Base-by-base conservation (phyloP, 2,888 invertebrate genomes). In the Chamaedrilus cognettii region DNA sequence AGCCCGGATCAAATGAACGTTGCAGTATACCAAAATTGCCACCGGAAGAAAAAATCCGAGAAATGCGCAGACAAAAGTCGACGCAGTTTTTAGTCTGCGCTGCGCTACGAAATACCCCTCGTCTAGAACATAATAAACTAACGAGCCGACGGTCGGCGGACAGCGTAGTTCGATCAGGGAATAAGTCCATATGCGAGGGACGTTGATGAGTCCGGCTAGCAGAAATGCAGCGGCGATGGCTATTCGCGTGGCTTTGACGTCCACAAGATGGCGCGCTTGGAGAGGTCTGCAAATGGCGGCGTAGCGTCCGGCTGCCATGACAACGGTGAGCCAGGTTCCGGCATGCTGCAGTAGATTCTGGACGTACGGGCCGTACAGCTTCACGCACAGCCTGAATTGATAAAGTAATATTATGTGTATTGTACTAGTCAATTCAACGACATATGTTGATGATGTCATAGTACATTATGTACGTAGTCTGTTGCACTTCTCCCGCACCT, bases 231-330 rank as follows among this genome's bases (percentile, higher is more conserved):
- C 19, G 3, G 74, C 64, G 52, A 80, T 77, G 58, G 76, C 77
- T 11, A 77, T 72, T 23, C 78, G 66, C 0, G 81, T 81, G 35
- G 76, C 74, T n/a, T 71, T 72, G 28, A 80, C 69, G 5, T 78
- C 77, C 56, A 82, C 79, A 11, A 81, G 68, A 67, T 79, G 78
- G 31, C 80, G 72, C 2, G 82, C 81, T 65, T 77, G 78, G 42
- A 82, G 77, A 1, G 82, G 81, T 65, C 82, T 80, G 70, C 82
- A 82, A 26, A 82, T 80, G 35, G 82, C 82, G 19, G 79, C 71
- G 64, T 81, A 82, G n/a, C 82, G 72, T 56, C 81, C 81, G 0
- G 77, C 79, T 2, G 82, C 82, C 80, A 82, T 80, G 34, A 78
- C 77, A 1, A 82, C 81, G 15, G 80, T 82, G 31, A 82, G 73